These are phyloP conservation scores for Ophioninae sp. DNA, from an alignment of 2,888 invertebrate species.

Conservation along the genomic window DNA sequence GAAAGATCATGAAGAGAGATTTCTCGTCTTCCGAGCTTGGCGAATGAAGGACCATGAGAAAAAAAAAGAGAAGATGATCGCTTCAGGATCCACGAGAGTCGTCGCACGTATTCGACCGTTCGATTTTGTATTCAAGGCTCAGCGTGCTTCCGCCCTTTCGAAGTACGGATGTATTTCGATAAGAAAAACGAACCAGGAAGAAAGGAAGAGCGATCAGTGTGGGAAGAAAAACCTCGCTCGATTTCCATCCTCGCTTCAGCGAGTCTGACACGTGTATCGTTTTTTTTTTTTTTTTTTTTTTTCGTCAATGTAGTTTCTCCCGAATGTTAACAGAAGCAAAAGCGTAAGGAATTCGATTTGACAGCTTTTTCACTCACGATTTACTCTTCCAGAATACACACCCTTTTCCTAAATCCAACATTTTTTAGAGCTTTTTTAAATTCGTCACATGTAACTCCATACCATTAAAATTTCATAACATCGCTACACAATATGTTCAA, in stretches of 20 bases:
- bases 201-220: slow-evolving; percentile 33
- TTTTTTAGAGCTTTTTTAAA: background rate
- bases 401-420: background rate
- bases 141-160: slow-evolving; percentile 60
- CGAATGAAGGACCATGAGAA: slow-evolving; percentile 39
- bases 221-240: slow-evolving; percentile 43
- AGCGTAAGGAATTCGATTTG: background rate
- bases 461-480: too few species aligned
- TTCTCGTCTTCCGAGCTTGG: slow-evolving; percentile 43
- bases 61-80: slow-evolving; percentile 13
- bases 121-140: slow-evolving; percentile 71
- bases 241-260: slow-evolving; percentile 32
- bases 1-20: slow-evolving; percentile 57
- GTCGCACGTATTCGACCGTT: slow-evolving; percentile 69
- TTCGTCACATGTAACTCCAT: too few species aligned
- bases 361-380: background rate
- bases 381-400: background rate
- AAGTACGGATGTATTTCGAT: slow-evolving; percentile 58
- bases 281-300: background rate
- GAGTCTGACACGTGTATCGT: slow-evolving; percentile 24
- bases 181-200: slow-evolving; percentile 34
- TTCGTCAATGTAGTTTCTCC: background rate
- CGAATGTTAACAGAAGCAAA: background rate
- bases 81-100: slow-evolving; percentile 64
- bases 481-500: too few species aligned